A percentile compares a stretch with the other conserved stretches of the same genome.
Evolutionary conservation across 2,888 invertebrate genomes (phyloP).

Genomic region (Hybos culiciformis): DNA sequence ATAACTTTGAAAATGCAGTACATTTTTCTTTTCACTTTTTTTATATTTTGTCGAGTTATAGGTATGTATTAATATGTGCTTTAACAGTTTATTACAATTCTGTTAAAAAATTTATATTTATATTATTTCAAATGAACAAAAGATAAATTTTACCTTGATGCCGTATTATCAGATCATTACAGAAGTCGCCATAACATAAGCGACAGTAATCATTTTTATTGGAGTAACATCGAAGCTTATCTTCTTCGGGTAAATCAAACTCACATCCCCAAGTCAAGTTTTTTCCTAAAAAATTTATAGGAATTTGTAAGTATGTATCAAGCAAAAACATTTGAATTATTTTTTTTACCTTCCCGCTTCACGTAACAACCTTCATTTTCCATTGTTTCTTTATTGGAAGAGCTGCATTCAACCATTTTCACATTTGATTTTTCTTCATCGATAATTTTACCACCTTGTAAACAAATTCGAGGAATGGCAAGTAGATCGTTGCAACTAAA

Average conservation of each 20-base stretch:
- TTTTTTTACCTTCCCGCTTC: background rate
- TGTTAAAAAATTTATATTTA: too few species aligned
- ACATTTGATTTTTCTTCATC: background rate
- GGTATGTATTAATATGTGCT: too few species aligned
- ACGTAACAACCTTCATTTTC: slow-evolving; percentile 2
- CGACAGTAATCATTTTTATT: too few species aligned
- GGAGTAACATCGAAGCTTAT: background rate
- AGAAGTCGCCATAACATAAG: background rate
- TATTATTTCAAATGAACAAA: too few species aligned
- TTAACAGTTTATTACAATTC: too few species aligned
- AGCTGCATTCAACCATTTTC: background rate
- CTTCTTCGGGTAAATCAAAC: background rate
- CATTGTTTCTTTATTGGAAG: background rate
- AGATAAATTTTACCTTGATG: too few species aligned
- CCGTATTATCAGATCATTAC: too few species aligned
- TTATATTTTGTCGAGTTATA: too few species aligned
- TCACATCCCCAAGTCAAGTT: slow-evolving; percentile 2
- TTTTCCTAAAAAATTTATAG: background rate
- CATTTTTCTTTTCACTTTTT: too few species aligned
- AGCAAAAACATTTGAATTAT: background rate
- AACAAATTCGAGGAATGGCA: background rate
- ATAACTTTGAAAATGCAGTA: too few species aligned
- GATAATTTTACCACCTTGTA: background rate
- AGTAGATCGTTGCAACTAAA: background rate
- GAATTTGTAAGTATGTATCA: background rate